Base-by-base conservation (phyloP, 2,797 vertebrate genomes). In the Parotocinclus haroldoi region DNA sequence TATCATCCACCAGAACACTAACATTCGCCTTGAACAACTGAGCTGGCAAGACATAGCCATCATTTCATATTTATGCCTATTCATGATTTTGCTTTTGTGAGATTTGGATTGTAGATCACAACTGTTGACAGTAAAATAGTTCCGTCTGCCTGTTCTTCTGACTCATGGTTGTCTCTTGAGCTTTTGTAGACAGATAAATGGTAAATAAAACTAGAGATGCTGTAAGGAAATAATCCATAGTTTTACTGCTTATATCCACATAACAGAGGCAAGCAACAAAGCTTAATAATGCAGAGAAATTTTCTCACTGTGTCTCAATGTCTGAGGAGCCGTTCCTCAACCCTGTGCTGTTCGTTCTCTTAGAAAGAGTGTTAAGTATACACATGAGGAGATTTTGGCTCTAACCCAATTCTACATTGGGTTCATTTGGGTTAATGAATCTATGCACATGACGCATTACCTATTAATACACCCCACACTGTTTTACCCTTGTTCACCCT, bases 211-310 rank as follows among this genome's bases (percentile, higher is more conserved):
- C 40, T 58, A 60, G 63, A 63, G 65, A 58, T 62, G 60, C 67
- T 42, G 39, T 64, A 27, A 45, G 55, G 44, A 74, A 71, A 74
- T 76, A 74, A 74, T 63, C 59, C 62, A 76, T 65, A 59, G 70
- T 72, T 65, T 72, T 74, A 72, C 72, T 70, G 60, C 72, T 72
- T 74, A 76, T 76, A 76, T 76, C 69, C 48, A 18, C 74, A 69
- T 66, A 40, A 64, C 48, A 39, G 63, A 69, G 49, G 59, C 40
- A 54, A 60, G 65, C 54, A 69, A 58, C 44, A 53, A 27, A 38
- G 62, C 65, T 74, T 76, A 75, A 74, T 79, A 79, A 74, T 67
- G 66, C 58, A 72, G 66, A 76, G 72, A 54, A 74, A 76, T 76
- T 66, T 61, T 69, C 66, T 67, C 63, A 53, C 55, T 14, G 38